phyloP scores from a whole-genome alignment of 2,888 invertebrate species.

The Tipula lateralis region DNA sequence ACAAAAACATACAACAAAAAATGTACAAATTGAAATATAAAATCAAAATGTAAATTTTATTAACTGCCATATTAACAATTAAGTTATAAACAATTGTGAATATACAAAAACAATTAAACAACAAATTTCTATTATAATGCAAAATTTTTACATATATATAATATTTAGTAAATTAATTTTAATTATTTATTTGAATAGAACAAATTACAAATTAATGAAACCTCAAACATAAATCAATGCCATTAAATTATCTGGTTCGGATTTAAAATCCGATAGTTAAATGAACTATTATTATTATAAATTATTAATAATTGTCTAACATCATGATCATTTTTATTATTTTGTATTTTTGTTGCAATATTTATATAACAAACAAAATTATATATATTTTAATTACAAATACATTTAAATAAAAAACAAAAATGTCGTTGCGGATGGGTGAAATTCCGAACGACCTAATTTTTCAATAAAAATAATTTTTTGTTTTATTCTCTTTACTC shows the following conservation, averaged over 20 bases:
- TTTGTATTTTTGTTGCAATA: slow-evolving; percentile 8
- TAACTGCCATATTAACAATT: slow-evolving; percentile 19
- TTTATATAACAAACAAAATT: neutral
- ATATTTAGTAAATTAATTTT: neutral
- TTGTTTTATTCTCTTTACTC: neutral
- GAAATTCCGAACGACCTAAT: neutral
- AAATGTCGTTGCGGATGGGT: neutral
- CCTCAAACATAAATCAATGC: slow-evolving; percentile 20
- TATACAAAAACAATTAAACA: neutral
- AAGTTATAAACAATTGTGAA: neutral
- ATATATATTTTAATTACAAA: slow-evolving; percentile 24
- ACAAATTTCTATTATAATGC: neutral
- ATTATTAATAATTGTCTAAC: slow-evolving; percentile 4
- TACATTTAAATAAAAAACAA: neutral
- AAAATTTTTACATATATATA: neutral
- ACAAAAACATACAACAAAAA: neutral
- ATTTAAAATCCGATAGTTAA: neutral
- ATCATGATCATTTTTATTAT: neutral
- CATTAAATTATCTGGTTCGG: neutral
- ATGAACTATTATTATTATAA: neutral
- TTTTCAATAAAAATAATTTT: neutral
- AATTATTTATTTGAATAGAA: slow-evolving; percentile 7
- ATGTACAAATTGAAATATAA: neutral
- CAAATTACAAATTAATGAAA: neutral
- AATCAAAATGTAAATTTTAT: slow-evolving; percentile 3